These are phyloP conservation scores for Anabas testudineus DNA, from an alignment of 2,797 vertebrate genomes.

Conservation along the genomic window DNA sequence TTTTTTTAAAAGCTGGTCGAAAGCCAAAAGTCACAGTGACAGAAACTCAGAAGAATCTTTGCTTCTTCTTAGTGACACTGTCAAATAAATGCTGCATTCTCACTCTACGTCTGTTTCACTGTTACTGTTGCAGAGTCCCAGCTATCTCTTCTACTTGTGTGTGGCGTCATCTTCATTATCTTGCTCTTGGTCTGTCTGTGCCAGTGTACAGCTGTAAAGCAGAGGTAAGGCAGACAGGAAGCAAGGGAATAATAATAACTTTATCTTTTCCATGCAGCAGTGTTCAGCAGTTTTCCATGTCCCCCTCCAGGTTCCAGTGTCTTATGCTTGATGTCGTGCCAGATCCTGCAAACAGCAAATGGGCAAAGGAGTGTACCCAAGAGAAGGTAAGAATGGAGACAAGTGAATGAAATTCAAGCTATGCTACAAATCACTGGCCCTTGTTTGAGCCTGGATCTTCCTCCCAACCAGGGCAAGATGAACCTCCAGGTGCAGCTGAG, in stretches of 20 bases:
- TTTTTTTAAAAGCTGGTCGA: no score
- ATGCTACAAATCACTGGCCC: background rate
- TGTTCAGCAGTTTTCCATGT: constrained; percentile 15
- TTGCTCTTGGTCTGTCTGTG: constrained; percentile 72
- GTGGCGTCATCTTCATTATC: background rate
- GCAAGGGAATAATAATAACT: no score
- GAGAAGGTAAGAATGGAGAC: constrained; percentile 80
- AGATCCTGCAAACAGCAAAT: constrained; percentile 93
- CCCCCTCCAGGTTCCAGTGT: constrained; percentile 56
- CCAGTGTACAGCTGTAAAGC: constrained; percentile 71
- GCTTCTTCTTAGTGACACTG: no score
- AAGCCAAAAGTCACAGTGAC: no score
- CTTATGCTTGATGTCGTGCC: constrained; percentile 85
- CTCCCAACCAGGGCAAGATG: constrained; percentile 79
- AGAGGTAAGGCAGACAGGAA: constrained; percentile 78
- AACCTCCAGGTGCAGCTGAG: constrained; percentile 65
- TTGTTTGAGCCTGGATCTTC: background rate
- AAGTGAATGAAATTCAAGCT: background rate
- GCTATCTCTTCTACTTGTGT: background rate
- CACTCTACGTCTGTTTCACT: constrained; percentile 7
- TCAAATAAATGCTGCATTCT: background rate
- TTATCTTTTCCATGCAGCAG: background rate
- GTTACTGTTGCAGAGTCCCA: constrained; percentile 64
- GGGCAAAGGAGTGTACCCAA: constrained; percentile 84
- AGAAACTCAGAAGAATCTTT: no score